Base-by-base conservation (phyloP, 2,888 invertebrate genomes). In the Onchidella celtica region DNA sequence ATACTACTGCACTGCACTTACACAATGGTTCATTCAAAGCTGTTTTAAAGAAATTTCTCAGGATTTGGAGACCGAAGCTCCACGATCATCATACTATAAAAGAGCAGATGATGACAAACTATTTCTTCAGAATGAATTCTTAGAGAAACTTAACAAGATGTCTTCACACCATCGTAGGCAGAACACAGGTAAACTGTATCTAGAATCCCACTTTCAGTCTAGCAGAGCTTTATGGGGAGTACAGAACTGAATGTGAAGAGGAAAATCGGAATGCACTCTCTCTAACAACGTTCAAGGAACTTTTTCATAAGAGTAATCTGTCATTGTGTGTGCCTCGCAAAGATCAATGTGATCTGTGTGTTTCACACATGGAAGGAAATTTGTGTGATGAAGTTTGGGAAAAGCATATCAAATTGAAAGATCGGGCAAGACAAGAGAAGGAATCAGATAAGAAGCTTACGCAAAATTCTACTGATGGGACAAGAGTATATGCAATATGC, bases 11-110 rank as follows among this genome's bases (percentile, higher is more conserved):
- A 21, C 61, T n/a, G n/a, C n/a, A n/a, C n/a, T 61, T 27, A 24
- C 61, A 61, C 61, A 61, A n/a, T 61, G 61, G 61, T 61, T 61
- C n/a, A 61, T 61, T 61, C 61, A n/a, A 24, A 61, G 61, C 61
- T 61, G 61, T 61, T 61, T 21, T n/a, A 6, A 61, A 61, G 61
- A 61, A 61, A 61, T 6, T 61, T 61, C 61, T 27, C n/a, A 61
- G 21, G 61, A 61, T 27, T 61, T 27, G 61, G 61, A 61, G 21
- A 61, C 21, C n/a, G 61, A 27, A 14, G 61, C 61, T 61, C 4
- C n/a, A 61, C 21, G 61, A 61, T 61, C 27, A 27, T 61, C 61
- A 61, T 61, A 61, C 27, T n/a, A 61, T 27, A 61, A 21, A 61
- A 61, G 4, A 21, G 27, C n/a, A 6, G 21, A 24, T 27, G 21